Evolutionary conservation across 2,888 invertebrate species (phyloP).

Genomic region (Mythimna lalbum): DNA sequence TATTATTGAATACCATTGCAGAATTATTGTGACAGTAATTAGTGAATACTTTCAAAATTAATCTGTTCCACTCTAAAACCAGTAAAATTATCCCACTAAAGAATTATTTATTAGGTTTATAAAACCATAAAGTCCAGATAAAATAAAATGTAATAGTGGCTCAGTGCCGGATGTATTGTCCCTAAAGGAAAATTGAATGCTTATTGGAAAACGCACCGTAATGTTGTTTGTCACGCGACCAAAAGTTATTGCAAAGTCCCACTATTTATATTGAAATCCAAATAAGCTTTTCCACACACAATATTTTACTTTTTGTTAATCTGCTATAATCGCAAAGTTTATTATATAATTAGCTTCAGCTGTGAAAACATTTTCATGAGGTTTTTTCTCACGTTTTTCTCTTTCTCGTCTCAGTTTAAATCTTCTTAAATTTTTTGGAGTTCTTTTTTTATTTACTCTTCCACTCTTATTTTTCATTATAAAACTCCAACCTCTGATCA

Average conservation of each 20-base stretch:
- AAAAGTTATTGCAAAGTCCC: neutral
- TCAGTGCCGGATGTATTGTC: constrained; percentile 11
- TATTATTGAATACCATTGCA: no score
- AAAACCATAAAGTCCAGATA: constrained; percentile 6
- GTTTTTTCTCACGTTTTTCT: neutral
- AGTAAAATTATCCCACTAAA: neutral
- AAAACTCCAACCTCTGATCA: neutral
- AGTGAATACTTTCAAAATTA: no score
- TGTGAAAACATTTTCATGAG: neutral
- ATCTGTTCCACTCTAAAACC: neutral
- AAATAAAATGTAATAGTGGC: constrained; percentile 19
- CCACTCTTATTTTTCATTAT: neutral
- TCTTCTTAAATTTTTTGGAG: neutral
- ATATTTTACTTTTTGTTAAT: no score
- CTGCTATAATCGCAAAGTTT: neutral
- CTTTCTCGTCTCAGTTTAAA: neutral
- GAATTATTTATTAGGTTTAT: neutral
- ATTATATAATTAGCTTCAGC: neutral
- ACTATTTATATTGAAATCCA: no score
- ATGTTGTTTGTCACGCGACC: constrained; percentile 32
- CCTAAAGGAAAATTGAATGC: constrained; percentile 23
- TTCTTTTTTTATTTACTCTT: neutral
- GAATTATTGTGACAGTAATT: no score
- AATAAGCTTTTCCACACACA: no score
- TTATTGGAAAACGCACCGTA: constrained; percentile 42